Evolutionary conservation across 2,113 vertebrate species (phyloP), one percentile per base, ranked within the genome.

Genomic region (Ceuthmochares aereus): DNA sequence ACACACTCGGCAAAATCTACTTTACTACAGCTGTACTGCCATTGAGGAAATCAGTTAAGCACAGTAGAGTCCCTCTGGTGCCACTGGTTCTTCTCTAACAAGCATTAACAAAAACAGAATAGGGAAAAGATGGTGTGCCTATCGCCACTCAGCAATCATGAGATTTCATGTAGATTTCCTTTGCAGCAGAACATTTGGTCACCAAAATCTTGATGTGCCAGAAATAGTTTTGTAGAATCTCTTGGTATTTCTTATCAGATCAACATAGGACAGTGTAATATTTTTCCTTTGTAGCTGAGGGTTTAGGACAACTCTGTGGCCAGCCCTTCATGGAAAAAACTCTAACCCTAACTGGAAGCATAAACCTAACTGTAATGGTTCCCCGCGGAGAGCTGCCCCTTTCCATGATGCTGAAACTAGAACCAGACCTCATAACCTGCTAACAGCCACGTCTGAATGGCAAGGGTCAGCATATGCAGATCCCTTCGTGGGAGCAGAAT

Each of bases 391-490:
- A 47, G 47, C 47, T 22, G 20, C 47, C 47, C 47, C 47, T 21
- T 47, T 21, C 47, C 47, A 21, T 47, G 47, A 63, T 76, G 29
- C 32, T 66, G 37, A 74, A 93, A 78, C 17, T 36, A 77, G 54
- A 68, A 55, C n/a, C 69, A 82, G 72, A 91, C 27, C 59, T 84
- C 63, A 52, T 89, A 93, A 93, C 81, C 74, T 93, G 69, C 62
- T 70, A 87, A 49, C n/a, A 85, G 59, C 5, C 21, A 40, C 36
- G 25, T 79, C 22, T 42, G 26, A 63, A 73, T 51, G n/a, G 27
- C 42, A 32, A 94, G 67, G 77, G 87, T 92, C 81, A 92, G 74
- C 25, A 75, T 10, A 92, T 23, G 74, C 67, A 86, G 79, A 87
- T 79, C 72, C 52, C 68, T 83, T 42, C 51, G 29, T 0, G 60